phyloP scores from a whole-genome alignment of 2,797 vertebrate species.

The Liparis tanakae region DNA sequence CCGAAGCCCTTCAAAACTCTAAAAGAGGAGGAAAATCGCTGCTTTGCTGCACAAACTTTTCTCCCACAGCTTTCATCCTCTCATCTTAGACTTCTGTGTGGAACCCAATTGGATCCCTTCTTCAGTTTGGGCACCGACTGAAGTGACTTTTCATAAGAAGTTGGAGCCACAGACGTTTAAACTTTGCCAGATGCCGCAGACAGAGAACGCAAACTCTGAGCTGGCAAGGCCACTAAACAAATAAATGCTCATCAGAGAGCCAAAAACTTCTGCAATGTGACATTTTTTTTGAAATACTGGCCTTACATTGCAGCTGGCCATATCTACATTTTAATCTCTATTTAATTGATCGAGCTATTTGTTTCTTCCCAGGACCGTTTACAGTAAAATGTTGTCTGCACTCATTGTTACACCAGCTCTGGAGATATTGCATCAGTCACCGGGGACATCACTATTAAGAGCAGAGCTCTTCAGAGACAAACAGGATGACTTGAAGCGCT shows the following conservation, averaged over 20 bases:
- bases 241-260: conserved; percentile 53
- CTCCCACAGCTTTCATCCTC: conserved; percentile 81
- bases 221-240: conserved; percentile 48
- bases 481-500: conserved; percentile 84
- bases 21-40: conserved; percentile 83
- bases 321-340: conserved; percentile 79
- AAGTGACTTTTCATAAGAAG: conserved; percentile 77
- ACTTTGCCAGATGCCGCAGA: conserved; percentile 73
- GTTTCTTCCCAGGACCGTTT: conserved; percentile 75
- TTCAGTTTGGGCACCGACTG: conserved; percentile 75
- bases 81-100: conserved; percentile 76
- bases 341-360: conserved; percentile 79
- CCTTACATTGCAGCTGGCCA: conserved; percentile 62
- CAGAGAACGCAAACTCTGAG: conserved; percentile 63
- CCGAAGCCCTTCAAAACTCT: conserved; percentile 80
- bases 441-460: conserved; percentile 84
- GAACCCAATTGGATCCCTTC: conserved; percentile 74
- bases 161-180: conserved; percentile 73
- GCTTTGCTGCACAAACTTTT: conserved; percentile 84
- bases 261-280: conserved; percentile 61
- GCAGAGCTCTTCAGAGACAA: conserved; percentile 82
- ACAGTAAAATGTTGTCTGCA: conserved; percentile 75
- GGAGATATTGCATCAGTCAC: conserved; percentile 86
- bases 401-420: conserved; percentile 80
- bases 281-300: conserved; percentile 77